Evolutionary conservation across 2,797 vertebrate genomes (phyloP), one percentile per base, ranked within the genome.

Genomic region (Chelon labrosus): DNA sequence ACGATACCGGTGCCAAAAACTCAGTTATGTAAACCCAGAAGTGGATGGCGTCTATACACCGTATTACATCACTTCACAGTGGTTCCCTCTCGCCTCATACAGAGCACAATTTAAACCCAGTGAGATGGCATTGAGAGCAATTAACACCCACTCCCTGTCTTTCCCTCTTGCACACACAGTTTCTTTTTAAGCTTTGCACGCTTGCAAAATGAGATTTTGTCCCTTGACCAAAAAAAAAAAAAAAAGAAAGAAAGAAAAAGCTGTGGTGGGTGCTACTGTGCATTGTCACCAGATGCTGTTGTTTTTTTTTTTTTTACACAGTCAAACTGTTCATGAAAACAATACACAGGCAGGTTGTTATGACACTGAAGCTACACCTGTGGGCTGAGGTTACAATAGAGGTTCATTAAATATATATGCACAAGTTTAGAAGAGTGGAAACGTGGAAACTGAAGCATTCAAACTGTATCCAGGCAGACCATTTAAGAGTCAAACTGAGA

Each of bases 371-470:
- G 64, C 66, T 73, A 10, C 73, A 71, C 68, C 41, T 82, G 80
- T 25, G 51, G 62, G 64, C 65, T 83, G 69, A 74, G 62, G 85
- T 83, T 66, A 74, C 79, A 79, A 60, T 13, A 56, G 35, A 31
- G 65, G 52, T 16, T 65, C 27, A 80, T 89, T 44, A 71, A 89
- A 85, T 79, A 86, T 91, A 67, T 7, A 89, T 38, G 59, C n/a
- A 54, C 20, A 84, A 82, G 83, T 78, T 85, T 42, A 37, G n/a
- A 84, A 82, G 70, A 78, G 20, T 19, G 37, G 25, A 38, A 38
- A 3, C n/a, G 14, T 47, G 35, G 56, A 68, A 46, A 47, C 51
- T 14, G 59, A 50, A 27, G 46, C 56, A 35, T 5, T 61, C 2
- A 3, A 17, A 37, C 16, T 14, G 50, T 56, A 51, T 55, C 12